Percentiles rank a stretch among this genome's conserved stretches.
phyloP scores from a whole-genome alignment of 2,888 invertebrate genomes.

The Microplitis manilae region DNA sequence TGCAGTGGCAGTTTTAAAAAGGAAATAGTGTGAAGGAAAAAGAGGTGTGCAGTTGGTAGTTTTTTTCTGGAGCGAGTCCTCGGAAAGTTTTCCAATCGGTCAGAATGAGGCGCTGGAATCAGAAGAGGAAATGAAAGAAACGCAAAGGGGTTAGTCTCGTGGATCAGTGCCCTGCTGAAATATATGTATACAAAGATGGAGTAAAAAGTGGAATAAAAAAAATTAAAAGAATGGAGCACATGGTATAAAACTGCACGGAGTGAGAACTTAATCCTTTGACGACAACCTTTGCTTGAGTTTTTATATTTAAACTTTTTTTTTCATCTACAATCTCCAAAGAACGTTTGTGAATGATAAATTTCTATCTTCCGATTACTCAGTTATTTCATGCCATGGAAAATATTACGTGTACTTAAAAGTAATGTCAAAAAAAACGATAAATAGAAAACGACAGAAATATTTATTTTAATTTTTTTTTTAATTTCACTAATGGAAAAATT shows the following conservation, averaged over 20 bases:
- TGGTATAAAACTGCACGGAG: conserved; percentile 12
- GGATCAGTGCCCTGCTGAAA: not conserved
- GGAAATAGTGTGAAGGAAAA: not conserved
- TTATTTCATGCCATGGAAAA: not conserved
- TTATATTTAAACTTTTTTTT: not conserved
- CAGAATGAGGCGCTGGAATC: conserved; percentile 35
- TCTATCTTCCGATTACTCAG: conserved; percentile 7
- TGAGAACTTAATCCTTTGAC: conserved; percentile 39
- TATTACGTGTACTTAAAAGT: not conserved
- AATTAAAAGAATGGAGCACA: not conserved
- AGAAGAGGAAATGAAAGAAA: conserved; percentile 28
- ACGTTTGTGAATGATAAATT: conserved; percentile 24
- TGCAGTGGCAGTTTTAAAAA: not conserved
- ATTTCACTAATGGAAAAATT: not conserved
- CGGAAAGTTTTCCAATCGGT: conserved; percentile 53
- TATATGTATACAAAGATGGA: conserved; percentile 1
- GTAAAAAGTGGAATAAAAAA: conserved; percentile 19
- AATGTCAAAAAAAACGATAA: not conserved
- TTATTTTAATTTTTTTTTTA: not conserved
- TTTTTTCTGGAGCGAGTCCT: conserved; percentile 45
- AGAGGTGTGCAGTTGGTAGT: conserved; percentile 45
- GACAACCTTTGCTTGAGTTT: conserved; percentile 10
- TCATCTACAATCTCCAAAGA: not conserved
- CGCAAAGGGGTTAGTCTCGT: conserved; percentile 16
- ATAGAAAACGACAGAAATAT: not conserved